A percentile compares a stretch with the other conserved stretches of the same genome.
phyloP scores from a whole-genome alignment of 2,113 vertebrate genomes.

The Aspidoscelis tigris region DNA sequence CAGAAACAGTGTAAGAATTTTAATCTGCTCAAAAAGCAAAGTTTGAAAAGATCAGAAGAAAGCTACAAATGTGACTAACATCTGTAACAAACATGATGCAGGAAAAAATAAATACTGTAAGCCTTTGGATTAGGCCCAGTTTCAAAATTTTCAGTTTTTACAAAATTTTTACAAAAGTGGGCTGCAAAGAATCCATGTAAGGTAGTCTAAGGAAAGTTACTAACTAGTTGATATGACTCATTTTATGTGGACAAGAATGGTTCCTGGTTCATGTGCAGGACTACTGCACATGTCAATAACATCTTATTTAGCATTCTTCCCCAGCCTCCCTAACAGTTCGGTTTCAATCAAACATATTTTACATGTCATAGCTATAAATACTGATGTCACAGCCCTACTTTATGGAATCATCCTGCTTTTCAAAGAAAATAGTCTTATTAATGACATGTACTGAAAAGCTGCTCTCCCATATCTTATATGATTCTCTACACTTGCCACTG shows the following conservation, averaged over 20 bases:
- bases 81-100: not conserved
- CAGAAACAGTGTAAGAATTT: too few relatives aligned
- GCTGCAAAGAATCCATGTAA: not conserved
- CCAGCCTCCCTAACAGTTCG: too few relatives aligned
- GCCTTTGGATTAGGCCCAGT: not conserved
- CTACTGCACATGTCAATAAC: not conserved
- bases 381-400: too few relatives aligned
- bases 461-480: too few relatives aligned
- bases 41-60: not conserved
- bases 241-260: not conserved
- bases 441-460: too few relatives aligned
- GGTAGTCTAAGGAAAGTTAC: not conserved
- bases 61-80: not conserved
- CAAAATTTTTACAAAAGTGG: too few relatives aligned
- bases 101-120: not conserved
- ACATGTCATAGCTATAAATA: not conserved
- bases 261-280: not conserved
- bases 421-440: too few relatives aligned
- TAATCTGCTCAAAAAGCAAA: not conserved
- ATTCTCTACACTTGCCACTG: too few relatives aligned
- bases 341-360: not conserved
- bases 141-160: not conserved
- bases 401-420: too few relatives aligned
- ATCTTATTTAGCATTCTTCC: not conserved
- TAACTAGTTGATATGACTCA: too few relatives aligned